phyloP scores from a whole-genome alignment of 2,113 vertebrate species.

The Tachysurus fulvidraco region DNA sequence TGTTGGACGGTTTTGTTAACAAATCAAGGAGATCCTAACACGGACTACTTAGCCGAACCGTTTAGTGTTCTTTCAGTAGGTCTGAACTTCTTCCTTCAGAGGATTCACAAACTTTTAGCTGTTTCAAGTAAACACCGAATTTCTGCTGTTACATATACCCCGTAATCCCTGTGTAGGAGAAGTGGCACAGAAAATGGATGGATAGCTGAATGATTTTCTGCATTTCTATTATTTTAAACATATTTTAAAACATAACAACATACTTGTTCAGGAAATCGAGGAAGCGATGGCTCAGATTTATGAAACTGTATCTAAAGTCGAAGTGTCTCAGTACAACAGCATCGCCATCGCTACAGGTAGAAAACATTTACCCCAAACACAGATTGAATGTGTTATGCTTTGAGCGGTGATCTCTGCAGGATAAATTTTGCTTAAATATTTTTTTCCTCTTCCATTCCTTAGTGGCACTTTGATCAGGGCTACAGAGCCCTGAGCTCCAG shows the following conservation, averaged over 20 bases:
- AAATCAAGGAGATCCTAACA: too few species aligned
- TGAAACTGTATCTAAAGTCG: constrained; percentile 59
- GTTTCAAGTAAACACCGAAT: background rate
- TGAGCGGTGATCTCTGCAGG: background rate
- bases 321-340: constrained; percentile 78
- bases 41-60: too few species aligned
- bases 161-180: too few species aligned
- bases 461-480: background rate
- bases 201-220: too few species aligned
- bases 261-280: constrained; percentile 72
- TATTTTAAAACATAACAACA: too few species aligned
- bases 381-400: background rate
- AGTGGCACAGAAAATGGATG: too few species aligned
- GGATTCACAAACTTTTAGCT: constrained; percentile 75
- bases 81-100: constrained; percentile 74
- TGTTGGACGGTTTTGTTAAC: too few species aligned
- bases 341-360: constrained; percentile 82
- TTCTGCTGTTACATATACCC: background rate
- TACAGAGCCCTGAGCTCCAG: too few species aligned
- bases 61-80: too few species aligned
- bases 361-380: background rate
- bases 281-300: constrained; percentile 78
- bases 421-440: background rate
- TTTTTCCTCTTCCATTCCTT: background rate
- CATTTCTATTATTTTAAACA: too few species aligned